Evolutionary conservation across 37 sponge, comb jelly and placozoan species (phyloP), one percentile per base, ranked within the genome.

Genomic region (Ephydatia muelleri): DNA sequence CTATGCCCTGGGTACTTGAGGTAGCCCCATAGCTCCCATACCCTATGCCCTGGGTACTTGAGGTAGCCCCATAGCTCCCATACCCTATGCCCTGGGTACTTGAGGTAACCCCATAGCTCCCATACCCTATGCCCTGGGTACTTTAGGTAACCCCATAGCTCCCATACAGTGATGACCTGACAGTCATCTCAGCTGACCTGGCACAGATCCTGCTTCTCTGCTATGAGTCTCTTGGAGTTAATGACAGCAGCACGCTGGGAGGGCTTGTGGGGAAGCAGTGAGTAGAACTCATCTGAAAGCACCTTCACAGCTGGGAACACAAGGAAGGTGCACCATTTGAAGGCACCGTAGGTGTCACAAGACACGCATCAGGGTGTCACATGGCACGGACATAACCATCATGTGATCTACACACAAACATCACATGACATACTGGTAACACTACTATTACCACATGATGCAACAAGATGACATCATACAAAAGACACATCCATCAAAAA

Each of bases 171-270:
- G 57, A 57, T 19, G 19, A 21, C 57, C 57, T 57, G 57, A 21
- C 57, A 57, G 57, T 57, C 57, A 57, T 57, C 16, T 57, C 16
- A 21, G 57, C 57, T 57, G 67, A 92, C 93, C 83, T 97, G 97
- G 70, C 97, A 97, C 57, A 97, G 83, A 65, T 97, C 95, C 64
- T 94, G 97, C 70, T 91, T 92, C 77, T 92, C 73, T 28, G 95
- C 87, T 22, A 97, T 78, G 66, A 76, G 21, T 33, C 77, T 86
- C 77, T 87, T 83, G 72, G 67, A 85, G 75, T 80, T 57, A 35
- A 90, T 92, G 9, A 38, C n/a, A 73, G 75, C 57, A 5, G 73
- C 38, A 19, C 21, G 68, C 49, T 84, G 85, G 22, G 68, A 31
- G 21, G 29, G 25, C n/a, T 87, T 84, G 95, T 94, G 92, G 27